Evolutionary conservation across 1,140 invertebrate species (phyloP).

Genomic region (Neodiprion fabricii): DNA sequence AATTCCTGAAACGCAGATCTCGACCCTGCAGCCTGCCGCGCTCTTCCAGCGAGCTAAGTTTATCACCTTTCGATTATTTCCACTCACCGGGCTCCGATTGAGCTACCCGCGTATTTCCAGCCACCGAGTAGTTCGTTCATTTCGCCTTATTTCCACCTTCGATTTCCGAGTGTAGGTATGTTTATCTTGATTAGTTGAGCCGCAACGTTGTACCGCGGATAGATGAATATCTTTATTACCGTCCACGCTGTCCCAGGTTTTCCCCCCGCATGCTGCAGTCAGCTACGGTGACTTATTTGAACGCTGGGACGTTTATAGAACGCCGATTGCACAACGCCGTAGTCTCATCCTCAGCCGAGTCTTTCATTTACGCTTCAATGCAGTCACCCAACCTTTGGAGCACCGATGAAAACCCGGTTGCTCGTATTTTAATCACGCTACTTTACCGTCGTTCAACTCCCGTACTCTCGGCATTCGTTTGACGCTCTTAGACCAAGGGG

Average conservation of each 20-base stretch:
- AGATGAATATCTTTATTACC: not conserved
- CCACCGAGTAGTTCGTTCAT: not conserved
- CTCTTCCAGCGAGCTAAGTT: no score
- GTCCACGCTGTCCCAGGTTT: not conserved
- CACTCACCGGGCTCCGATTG: no score
- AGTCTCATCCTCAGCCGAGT: not conserved
- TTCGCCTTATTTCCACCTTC: not conserved
- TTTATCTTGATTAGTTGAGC: not conserved
- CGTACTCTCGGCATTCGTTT: no score
- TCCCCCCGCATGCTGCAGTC: not conserved
- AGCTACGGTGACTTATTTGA: not conserved
- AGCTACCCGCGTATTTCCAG: no score
- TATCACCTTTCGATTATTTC: no score
- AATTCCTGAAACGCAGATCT: no score
- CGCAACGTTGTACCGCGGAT: not conserved
- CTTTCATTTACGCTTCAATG: not conserved
- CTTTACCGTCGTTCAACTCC: no score
- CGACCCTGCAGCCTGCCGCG: no score
- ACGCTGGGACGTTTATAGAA: not conserved
- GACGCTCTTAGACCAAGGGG: no score
- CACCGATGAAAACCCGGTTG: no score
- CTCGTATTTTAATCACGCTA: no score
- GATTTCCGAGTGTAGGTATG: not conserved
- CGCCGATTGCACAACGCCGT: not conserved
- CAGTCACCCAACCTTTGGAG: no score